These are phyloP conservation scores for Oscheius sp. DNA, from an alignment of 2,888 invertebrate species.

Conservation along the genomic window DNA sequence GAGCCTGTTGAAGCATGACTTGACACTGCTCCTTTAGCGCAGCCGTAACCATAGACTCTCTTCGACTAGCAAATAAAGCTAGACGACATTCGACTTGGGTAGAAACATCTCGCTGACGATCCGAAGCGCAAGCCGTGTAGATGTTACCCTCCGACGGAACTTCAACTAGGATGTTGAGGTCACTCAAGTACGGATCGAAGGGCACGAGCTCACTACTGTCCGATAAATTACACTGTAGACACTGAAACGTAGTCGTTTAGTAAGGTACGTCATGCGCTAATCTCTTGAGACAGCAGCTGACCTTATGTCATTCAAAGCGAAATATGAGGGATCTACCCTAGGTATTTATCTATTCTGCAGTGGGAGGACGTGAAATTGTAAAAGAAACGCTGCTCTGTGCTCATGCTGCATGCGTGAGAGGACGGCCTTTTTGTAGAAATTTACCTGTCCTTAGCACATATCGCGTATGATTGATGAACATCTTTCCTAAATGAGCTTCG, in stretches of 20 bases:
- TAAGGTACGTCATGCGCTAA: conserved; percentile 11
- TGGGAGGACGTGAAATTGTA: neutral
- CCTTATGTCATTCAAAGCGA: conserved; percentile 5
- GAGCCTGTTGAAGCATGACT: conserved; percentile 28
- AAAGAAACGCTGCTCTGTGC: neutral
- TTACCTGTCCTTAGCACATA: conserved; percentile 27
- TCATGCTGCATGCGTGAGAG: no score
- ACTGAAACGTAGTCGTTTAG: conserved; percentile 7
- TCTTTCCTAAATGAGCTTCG: conserved; percentile 25
- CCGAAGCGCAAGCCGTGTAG: conserved; percentile 6
- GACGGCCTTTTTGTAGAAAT: neutral
- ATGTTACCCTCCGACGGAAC: conserved; percentile 15
- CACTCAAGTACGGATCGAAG: conserved; percentile 24
- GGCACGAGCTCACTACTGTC: conserved; percentile 23
- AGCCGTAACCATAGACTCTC: conserved; percentile 21
- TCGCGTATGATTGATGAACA: conserved; percentile 25
- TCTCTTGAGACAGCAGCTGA: neutral
- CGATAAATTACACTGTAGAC: conserved; percentile 22
- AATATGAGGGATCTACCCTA: no score
- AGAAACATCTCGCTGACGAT: conserved; percentile 13
- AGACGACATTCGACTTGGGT: conserved; percentile 21
- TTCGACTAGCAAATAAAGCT: conserved; percentile 9
- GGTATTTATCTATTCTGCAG: no score
- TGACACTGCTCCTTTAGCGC: conserved; percentile 27
- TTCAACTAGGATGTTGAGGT: conserved; percentile 18